Evolutionary conservation across 2,888 invertebrate genomes (phyloP).

Genomic region (Prostheceraeus crozeri): DNA sequence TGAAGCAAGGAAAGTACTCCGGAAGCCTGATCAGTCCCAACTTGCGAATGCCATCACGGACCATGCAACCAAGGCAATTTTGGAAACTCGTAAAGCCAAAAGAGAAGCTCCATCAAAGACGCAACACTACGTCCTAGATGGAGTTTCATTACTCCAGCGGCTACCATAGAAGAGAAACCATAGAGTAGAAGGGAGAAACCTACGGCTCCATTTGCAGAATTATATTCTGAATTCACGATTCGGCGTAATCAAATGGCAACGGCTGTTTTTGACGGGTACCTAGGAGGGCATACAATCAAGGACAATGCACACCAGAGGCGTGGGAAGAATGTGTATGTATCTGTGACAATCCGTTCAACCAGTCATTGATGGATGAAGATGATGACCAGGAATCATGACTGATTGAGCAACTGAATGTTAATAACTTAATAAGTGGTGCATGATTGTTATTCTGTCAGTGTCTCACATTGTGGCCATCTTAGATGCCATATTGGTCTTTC

Average conservation of each 20-base stretch:
- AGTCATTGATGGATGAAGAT: conserved; percentile 2
- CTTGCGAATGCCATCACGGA: neutral
- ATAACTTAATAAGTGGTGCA: conserved; percentile 25
- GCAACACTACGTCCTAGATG: conserved; percentile 12
- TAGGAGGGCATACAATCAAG: conserved; percentile 26
- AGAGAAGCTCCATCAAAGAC: conserved; percentile 10
- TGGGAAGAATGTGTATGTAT: neutral
- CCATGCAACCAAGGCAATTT: neutral
- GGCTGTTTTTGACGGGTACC: conserved; percentile 30
- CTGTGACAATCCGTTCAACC: conserved; percentile 11
- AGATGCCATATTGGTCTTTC: conserved; percentile 16
- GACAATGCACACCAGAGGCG: conserved; percentile 30
- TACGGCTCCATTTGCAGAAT: conserved; percentile 5
- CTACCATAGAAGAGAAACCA: too few species aligned
- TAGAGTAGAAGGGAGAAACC: too few species aligned
- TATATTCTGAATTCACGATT: conserved; percentile 7
- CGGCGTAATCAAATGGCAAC: conserved; percentile 6
- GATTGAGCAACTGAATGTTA: conserved; percentile 19
- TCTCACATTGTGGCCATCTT: neutral
- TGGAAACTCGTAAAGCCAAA: neutral
- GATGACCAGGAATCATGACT: conserved; percentile 25
- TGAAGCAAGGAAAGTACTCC: neutral
- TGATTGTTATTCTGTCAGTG: conserved; percentile 17
- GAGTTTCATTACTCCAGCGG: conserved; percentile 2
- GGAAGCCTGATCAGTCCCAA: neutral